Conservation (phyloP, 1,140 invertebrate species). For the Planococcus citri region DNA sequence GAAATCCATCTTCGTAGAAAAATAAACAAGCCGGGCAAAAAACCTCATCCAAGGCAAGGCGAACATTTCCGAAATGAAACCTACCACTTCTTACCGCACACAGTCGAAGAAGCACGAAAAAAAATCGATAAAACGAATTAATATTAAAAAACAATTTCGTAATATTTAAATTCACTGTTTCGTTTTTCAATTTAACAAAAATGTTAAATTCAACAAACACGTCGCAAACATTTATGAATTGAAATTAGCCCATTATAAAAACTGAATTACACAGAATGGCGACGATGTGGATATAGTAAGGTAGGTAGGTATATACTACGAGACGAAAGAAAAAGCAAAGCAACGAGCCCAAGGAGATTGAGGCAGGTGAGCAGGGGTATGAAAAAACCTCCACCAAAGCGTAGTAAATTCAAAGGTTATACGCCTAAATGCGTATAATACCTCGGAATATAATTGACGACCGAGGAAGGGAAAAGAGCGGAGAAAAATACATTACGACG, state of each 20-base stretch:
- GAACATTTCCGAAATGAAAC: too few relatives aligned
- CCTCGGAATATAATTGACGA: neutral
- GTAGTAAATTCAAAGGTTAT: neutral
- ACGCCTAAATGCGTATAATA: neutral
- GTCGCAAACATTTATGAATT: neutral
- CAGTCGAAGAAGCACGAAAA: neutral
- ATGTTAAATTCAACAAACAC: neutral
- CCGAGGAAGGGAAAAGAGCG: too few relatives aligned
- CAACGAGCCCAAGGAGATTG: too few relatives aligned
- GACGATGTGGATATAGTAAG: too few relatives aligned
- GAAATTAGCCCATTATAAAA: conserved; percentile 3
- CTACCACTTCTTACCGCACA: too few relatives aligned
- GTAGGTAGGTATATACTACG: too few relatives aligned
- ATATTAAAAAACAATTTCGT: neutral
- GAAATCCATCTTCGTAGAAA: too few relatives aligned
- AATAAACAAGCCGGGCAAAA: too few relatives aligned
- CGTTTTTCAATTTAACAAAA: neutral
- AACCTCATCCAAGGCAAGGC: too few relatives aligned
- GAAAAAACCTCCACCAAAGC: neutral
- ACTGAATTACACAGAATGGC: neutral
- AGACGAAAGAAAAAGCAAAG: too few relatives aligned
- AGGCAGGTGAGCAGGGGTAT: too few relatives aligned
- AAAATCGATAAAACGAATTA: neutral
- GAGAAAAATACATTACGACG: neutral
- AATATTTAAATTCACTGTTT: neutral